Conservation (phyloP, 1,140 invertebrate genomes). For the Aphis craccivora region DNA sequence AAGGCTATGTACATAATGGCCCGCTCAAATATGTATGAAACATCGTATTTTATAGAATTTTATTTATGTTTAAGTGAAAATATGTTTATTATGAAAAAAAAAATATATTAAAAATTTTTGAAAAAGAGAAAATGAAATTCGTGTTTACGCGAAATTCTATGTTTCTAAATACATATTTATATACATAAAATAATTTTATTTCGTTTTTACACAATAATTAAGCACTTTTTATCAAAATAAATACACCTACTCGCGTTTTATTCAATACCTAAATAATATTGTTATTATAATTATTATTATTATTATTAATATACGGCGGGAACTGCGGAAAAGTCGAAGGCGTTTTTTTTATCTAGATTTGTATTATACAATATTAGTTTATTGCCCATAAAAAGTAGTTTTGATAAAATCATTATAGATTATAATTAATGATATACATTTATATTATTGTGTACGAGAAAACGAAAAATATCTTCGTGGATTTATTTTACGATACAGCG, state of each 20-base stretch:
- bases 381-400: constrained; percentile 1
- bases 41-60: constrained; percentile 34
- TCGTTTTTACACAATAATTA: constrained; percentile 2
- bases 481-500: background rate
- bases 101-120: background rate
- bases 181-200: constrained; percentile 1
- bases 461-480: background rate
- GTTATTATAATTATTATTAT: background rate
- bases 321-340: background rate
- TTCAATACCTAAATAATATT: background rate
- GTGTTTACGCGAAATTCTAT: background rate
- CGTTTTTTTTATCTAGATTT: background rate
- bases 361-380: background rate
- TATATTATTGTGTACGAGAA: background rate
- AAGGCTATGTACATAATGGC: constrained; percentile 14
- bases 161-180: background rate
- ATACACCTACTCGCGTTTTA: background rate
- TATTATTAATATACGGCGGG: background rate
- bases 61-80: background rate
- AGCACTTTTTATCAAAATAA: constrained; percentile 14
- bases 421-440: background rate
- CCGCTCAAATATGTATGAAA: constrained; percentile 18
- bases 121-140: background rate
- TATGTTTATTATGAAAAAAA: constrained; percentile 9
- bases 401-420: background rate